Percentiles rank a stretch among this genome's conserved stretches.
Evolutionary conservation across 1,140 invertebrate species (phyloP).

Genomic region (Conus betulinus): DNA sequence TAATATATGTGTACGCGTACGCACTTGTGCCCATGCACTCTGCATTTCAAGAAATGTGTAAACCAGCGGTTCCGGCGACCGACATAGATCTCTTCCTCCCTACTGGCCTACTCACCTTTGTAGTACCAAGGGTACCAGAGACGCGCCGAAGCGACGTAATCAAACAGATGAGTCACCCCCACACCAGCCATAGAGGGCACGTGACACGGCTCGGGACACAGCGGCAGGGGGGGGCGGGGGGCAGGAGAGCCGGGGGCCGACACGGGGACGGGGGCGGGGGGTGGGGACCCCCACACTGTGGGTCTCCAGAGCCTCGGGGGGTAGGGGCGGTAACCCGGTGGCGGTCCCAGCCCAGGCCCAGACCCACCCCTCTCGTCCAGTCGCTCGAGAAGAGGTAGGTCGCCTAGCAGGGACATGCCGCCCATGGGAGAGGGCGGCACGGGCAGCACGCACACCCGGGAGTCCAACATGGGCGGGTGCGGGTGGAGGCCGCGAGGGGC

Average conservation of each 20-base stretch:
- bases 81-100: no score
- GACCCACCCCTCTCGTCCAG: constrained; percentile 18
- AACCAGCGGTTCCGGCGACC: no score
- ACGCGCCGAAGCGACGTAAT: constrained; percentile 33
- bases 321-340: constrained; percentile 23
- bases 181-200: constrained; percentile 13
- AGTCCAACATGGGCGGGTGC: constrained; percentile 7
- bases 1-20: no score
- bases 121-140: constrained; percentile 40
- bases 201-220: constrained; percentile 33
- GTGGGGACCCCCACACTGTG: constrained; percentile 26
- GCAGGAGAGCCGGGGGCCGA: background rate
- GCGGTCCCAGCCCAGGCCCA: background rate
- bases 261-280: background rate
- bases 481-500: background rate
- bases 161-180: constrained; percentile 36
- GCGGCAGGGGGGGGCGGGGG: constrained; percentile 22
- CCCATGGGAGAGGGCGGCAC: background rate
- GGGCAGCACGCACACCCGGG: background rate
- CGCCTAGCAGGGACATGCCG: constrained; percentile 29
- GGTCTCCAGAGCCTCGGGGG: constrained; percentile 11
- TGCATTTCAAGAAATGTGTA: no score
- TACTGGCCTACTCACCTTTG: constrained; percentile 18
- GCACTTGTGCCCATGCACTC: no score
- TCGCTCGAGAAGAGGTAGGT: constrained; percentile 6